Evolutionary conservation across 2,888 invertebrate genomes (phyloP).

Genomic region (Hedya salicella): DNA sequence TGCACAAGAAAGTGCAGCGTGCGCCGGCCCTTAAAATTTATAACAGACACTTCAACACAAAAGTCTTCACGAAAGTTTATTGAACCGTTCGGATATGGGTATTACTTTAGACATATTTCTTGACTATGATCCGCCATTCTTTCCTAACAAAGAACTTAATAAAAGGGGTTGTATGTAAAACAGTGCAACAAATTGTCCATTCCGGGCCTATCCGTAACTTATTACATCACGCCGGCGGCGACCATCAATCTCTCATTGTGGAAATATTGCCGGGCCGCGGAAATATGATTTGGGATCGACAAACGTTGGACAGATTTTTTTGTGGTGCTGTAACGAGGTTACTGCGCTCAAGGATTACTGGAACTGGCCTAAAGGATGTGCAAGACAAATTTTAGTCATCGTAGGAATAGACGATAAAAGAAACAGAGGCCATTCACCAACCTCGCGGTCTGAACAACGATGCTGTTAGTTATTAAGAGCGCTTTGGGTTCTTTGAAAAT

Average conservation of each 20-base stretch:
- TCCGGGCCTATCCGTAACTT: conserved; percentile 16
- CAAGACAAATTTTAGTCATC: not conserved
- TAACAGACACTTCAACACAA: no score
- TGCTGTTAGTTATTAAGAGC: no score
- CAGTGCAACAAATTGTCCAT: conserved; percentile 32
- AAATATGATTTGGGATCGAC: conserved; percentile 45
- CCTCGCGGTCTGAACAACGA: no score
- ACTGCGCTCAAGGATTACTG: conserved; percentile 19
- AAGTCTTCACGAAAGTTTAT: no score
- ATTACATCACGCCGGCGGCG: conserved; percentile 17
- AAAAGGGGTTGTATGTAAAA: conserved; percentile 28
- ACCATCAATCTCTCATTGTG: conserved; percentile 45
- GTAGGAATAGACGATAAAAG: not conserved
- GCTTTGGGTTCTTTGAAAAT: no score
- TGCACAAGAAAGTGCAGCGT: no score
- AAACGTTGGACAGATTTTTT: conserved; percentile 42
- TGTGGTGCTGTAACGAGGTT: conserved; percentile 41
- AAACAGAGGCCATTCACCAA: no score
- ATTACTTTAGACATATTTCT: no score
- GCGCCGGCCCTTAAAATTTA: no score
- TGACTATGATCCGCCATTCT: no score
- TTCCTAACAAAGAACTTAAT: no score
- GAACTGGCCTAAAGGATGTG: conserved; percentile 7
- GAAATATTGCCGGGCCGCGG: conserved; percentile 37
- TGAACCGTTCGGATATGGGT: no score